A percentile compares a stretch with the other conserved stretches of the same genome.
Evolutionary conservation across 2,113 vertebrate genomes (phyloP).

Genomic region (Oxyruncus cristatus): DNA sequence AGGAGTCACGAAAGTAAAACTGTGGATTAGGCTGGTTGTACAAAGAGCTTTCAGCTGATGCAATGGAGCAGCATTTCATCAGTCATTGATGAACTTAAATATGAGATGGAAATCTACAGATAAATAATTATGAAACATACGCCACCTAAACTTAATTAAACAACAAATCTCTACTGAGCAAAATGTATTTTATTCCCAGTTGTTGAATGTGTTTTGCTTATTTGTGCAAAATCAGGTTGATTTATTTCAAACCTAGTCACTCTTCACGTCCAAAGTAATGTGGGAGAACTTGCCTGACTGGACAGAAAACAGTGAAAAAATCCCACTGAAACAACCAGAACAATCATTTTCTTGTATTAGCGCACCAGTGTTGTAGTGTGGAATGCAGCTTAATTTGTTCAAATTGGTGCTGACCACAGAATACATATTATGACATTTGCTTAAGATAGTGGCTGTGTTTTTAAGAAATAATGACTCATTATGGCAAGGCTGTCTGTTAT

Average conservation of each 20-base stretch:
- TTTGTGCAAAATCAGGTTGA: neutral
- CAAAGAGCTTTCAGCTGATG: slow-evolving; percentile 27
- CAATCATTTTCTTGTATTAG: slow-evolving; percentile 68
- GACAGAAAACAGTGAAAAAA: slow-evolving; percentile 56
- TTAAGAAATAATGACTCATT: slow-evolving; percentile 74
- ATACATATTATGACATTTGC: slow-evolving; percentile 75
- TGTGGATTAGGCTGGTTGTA: neutral
- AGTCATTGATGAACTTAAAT: neutral
- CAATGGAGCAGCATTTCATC: slow-evolving; percentile 41
- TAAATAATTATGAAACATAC: slow-evolving; percentile 7
- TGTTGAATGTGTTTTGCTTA: neutral
- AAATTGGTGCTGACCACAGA: slow-evolving; percentile 61
- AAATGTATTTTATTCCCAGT: neutral
- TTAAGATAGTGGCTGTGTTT: slow-evolving; percentile 70
- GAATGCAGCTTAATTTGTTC: slow-evolving; percentile 69
- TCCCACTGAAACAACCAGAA: slow-evolving; percentile 60
- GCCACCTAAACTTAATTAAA: neutral
- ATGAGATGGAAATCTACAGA: neutral
- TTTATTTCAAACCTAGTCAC: slow-evolving; percentile 22
- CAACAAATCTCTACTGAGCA: neutral
- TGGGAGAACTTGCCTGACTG: slow-evolving; percentile 60
- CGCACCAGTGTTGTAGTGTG: slow-evolving; percentile 25
- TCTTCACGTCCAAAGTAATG: slow-evolving; percentile 40
- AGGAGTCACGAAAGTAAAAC: neutral
- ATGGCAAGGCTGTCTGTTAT: slow-evolving; percentile 67